Evolutionary conservation across 1,140 invertebrate species (phyloP), one percentile per base, ranked within the genome.

Genomic region (Drosophila serrata): DNA sequence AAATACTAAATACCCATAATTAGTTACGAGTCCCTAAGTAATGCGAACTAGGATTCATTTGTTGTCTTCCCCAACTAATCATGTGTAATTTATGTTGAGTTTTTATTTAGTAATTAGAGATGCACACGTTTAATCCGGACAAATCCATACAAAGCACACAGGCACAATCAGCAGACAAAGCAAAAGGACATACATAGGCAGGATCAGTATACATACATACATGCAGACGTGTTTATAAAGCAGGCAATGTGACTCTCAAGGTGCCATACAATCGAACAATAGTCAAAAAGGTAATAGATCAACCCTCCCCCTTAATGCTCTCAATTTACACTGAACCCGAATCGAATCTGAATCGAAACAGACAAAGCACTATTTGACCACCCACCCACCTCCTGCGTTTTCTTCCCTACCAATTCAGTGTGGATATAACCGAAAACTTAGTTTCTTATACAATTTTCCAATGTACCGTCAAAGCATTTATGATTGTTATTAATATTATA

Each of bases 391-490:
- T 35, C 15, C 46, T 31, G 35, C n/a, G 27, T 51, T 51, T n/a
- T 33, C 24, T 35, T 29, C 29, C 22, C 24, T 27, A 59, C 24
- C 69, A 53, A 64, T 22, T 51, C n/a, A 64, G 67, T 79, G 75
- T 79, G 76, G 75, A 79, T 64, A 39, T 60, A 51, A 74, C 37
- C 42, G 56, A 73, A 68, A 88, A 69, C 68, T 87, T 87, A 88
- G 76, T 87, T 84, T 82, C 68, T 75, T 84, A 85, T 76, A 53
- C 62, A 81, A 77, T 76, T 90, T 88, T 88, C 85, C 81, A 84
- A 85, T 90, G 86, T 90, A 90, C 86, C 86, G 86, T 86, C 79
- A 86, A 91, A 90, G 86, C 86, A 90, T 90, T 90, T 90, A 90
- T 90, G 79, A 82, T 90, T 91, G 81, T 90, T 90, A 90, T 86